These are phyloP conservation scores for Pterostichus madidus DNA, from an alignment of 2,888 invertebrate species.

Conservation along the genomic window DNA sequence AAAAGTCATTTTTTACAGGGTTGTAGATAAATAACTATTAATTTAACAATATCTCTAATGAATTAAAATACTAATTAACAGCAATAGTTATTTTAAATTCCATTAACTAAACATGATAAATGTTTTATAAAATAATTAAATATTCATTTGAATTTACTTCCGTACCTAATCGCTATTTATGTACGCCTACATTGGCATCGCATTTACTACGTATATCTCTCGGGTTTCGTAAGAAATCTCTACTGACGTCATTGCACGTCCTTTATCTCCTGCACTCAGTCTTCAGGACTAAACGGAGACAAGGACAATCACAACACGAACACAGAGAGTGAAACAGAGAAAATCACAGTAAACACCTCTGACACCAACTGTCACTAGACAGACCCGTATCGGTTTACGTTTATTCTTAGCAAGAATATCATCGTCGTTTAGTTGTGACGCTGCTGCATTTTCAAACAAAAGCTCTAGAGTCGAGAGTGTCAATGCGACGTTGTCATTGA, in stretches of 20 bases:
- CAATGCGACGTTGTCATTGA: conserved; percentile 20
- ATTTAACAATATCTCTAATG: no score
- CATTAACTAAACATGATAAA: not conserved
- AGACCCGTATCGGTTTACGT: conserved; percentile 37
- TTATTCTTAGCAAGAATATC: not conserved
- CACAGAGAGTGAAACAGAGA: not conserved
- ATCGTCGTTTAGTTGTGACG: not conserved
- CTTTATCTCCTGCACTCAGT: conserved; percentile 20
- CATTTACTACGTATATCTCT: not conserved
- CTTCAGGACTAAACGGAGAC: conserved; percentile 5
- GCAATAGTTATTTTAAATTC: no score
- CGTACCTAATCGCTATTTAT: not conserved
- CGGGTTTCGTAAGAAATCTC: no score
- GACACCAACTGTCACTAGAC: conserved; percentile 19
- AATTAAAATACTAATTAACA: no score
- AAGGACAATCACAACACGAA: not conserved
- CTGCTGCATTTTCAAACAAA: conserved; percentile 45
- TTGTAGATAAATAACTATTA: no score
- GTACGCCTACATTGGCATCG: not conserved
- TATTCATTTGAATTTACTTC: not conserved
- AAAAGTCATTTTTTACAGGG: no score
- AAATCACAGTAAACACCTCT: conserved; percentile 13
- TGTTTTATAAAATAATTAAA: not conserved
- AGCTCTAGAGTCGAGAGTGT: conserved; percentile 29
- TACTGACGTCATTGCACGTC: not conserved